Conservation (phyloP, 2,113 vertebrate genomes). For the Microcebus tavaratra region DNA sequence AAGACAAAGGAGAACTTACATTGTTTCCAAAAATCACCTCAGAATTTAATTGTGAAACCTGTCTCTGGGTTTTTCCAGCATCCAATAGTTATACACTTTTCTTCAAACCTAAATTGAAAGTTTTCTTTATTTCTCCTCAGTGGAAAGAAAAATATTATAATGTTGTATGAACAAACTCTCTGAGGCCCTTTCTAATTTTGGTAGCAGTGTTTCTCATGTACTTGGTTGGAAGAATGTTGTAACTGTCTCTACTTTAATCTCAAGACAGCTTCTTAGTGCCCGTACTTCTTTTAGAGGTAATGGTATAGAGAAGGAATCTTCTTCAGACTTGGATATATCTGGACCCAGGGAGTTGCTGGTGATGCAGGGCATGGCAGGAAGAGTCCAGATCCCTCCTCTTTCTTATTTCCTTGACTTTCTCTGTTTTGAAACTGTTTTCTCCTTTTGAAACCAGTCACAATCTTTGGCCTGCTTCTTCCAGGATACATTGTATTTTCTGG, state of each 20-base stretch:
- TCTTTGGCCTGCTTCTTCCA: neutral
- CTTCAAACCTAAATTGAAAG: neutral
- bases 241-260: neutral
- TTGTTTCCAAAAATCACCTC: conserved; percentile 1
- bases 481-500: neutral
- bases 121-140: neutral
- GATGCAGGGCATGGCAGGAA: neutral
- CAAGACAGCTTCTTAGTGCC: neutral
- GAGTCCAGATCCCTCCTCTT: neutral
- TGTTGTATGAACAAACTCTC: neutral
- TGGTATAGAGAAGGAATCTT: neutral
- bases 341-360: neutral
- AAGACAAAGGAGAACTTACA: neutral
- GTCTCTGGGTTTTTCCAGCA: neutral
- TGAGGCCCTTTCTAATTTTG: neutral
- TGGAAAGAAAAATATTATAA: conserved; percentile 48
- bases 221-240: neutral
- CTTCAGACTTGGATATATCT: neutral
- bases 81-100: neutral
- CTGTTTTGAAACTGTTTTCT: neutral
- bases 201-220: neutral
- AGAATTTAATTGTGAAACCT: conserved; percentile 38
- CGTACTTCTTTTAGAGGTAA: neutral
- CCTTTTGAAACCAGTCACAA: neutral
- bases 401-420: neutral